phyloP scores from a whole-genome alignment of 2,113 vertebrate genomes.

The Stigmatopora argus region DNA sequence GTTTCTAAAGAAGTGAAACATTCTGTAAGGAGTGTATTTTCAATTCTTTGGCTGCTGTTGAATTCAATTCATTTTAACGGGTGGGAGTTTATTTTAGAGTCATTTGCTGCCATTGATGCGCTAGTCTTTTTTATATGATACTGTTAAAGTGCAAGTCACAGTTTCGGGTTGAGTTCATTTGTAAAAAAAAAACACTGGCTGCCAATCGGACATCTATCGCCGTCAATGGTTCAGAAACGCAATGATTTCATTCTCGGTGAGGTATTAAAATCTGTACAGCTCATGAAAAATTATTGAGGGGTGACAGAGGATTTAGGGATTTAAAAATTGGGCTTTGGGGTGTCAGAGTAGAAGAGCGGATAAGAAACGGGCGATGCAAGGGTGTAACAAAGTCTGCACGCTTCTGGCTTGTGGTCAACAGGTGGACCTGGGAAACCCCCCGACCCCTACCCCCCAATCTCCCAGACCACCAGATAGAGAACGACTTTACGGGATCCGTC shows the following conservation, averaged over 20 bases:
- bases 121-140: no score
- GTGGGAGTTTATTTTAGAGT: no score
- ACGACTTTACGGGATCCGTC: conserved; percentile 65
- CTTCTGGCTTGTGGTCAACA: conserved; percentile 55
- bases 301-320: conserved; percentile 9
- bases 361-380: conserved; percentile 27
- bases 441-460: conserved; percentile 11
- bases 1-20: no score
- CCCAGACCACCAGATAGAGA: conserved; percentile 37
- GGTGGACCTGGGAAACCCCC: conserved; percentile 32
- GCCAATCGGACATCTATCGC: no score
- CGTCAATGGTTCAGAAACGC: no score
- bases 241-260: background rate
- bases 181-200: no score
- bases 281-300: conserved; percentile 2
- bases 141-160: no score
- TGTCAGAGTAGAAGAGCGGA: background rate
- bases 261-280: background rate
- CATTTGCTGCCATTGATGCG: no score
- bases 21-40: no score
- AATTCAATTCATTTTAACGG: no score
- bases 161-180: no score
- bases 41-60: no score
- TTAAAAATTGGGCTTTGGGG: conserved; percentile 2
- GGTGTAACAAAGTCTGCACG: conserved; percentile 30